phyloP scores from a whole-genome alignment of 2,797 vertebrate genomes.

The Esox lucius region DNA sequence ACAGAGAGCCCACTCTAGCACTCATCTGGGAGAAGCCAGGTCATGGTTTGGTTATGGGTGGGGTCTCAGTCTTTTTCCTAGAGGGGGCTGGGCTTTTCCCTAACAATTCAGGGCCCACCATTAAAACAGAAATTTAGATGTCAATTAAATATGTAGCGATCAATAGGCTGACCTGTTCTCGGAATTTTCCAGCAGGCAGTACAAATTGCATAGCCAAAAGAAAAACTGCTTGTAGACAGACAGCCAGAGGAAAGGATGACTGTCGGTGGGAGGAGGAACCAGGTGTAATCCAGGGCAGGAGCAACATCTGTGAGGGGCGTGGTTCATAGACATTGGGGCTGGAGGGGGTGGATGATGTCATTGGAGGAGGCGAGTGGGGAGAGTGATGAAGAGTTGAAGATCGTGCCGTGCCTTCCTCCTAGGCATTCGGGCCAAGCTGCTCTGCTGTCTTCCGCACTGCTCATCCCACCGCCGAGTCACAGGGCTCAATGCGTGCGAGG shows the following conservation, averaged over 20 bases:
- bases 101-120: neutral
- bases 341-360: conserved; percentile 44
- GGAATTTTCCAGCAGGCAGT: neutral
- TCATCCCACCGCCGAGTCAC: too few relatives aligned
- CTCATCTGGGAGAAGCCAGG: neutral
- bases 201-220: neutral
- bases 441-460: too few relatives aligned
- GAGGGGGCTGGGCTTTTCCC: neutral
- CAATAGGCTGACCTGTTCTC: neutral
- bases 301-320: conserved; percentile 45
- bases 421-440: too few relatives aligned
- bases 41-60: neutral
- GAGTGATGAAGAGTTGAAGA: too few relatives aligned
- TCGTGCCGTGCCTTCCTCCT: too few relatives aligned
- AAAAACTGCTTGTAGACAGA: neutral
- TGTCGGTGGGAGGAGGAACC: conserved; percentile 32
- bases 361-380: neutral
- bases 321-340: conserved; percentile 16
- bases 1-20: neutral
- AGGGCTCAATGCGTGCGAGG: too few relatives aligned
- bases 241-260: conserved; percentile 3
- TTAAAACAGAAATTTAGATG: neutral
- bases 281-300: conserved; percentile 40
- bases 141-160: neutral
- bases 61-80: neutral